Evolutionary conservation across 2,888 invertebrate species (phyloP).

Genomic region (Frankliniella intonsa): DNA sequence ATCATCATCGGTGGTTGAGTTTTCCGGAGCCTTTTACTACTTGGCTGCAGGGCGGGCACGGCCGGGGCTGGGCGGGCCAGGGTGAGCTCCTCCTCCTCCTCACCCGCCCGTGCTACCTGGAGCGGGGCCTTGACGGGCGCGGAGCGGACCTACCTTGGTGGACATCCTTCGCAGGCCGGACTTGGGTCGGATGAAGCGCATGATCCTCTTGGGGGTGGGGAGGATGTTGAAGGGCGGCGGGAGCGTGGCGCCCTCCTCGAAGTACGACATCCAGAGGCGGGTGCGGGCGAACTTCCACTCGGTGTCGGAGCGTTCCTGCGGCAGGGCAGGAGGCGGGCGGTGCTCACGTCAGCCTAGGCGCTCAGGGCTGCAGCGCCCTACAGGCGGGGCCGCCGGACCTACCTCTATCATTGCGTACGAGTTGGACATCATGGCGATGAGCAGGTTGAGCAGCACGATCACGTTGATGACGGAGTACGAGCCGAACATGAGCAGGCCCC

Average conservation of each 20-base stretch:
- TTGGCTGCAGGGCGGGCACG: too few species aligned
- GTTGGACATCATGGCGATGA: conserved; percentile 98
- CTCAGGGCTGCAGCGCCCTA: too few species aligned
- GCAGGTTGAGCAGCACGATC: conserved; percentile 85
- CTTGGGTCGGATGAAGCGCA: conserved; percentile 59
- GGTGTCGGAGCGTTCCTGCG: conserved; percentile 83
- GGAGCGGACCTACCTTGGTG: conserved; percentile 46
- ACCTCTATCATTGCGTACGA: conserved; percentile 90
- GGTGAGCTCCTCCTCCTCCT: too few species aligned
- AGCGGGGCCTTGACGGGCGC: too few species aligned
- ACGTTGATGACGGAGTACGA: conserved; percentile 93
- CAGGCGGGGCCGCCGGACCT: conserved; percentile 47
- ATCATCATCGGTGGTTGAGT: too few species aligned
- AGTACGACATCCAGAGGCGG: conserved; percentile 92
- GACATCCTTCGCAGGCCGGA: conserved; percentile 56
- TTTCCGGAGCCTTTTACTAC: too few species aligned
- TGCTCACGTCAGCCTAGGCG: too few species aligned
- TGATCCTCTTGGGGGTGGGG: conserved; percentile 76
- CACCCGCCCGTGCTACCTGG: too few species aligned
- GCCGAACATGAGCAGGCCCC: conserved; percentile 94
- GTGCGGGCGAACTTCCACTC: conserved; percentile 97
- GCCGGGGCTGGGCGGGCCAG: too few species aligned
- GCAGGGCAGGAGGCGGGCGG: neutral
- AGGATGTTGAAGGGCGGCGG: conserved; percentile 93
- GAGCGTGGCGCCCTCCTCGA: conserved; percentile 83